Conservation (phyloP, 2,113 vertebrate species). For the Oceanodroma tethys region DNA sequence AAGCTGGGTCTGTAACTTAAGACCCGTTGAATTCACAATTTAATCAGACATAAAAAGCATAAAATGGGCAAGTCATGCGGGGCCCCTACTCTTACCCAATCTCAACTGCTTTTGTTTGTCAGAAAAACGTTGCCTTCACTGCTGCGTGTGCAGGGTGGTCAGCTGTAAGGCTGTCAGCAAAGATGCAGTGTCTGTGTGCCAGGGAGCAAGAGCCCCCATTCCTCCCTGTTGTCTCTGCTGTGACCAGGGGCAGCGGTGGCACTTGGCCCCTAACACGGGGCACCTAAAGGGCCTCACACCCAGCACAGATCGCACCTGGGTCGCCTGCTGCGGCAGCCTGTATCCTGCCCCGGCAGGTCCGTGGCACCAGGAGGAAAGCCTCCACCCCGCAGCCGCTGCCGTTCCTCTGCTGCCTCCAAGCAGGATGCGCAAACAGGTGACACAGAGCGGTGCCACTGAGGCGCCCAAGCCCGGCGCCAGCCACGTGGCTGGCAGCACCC, state of each 20-base stretch:
- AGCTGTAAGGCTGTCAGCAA: rapidly evolving
- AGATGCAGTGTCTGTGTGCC: rapidly evolving
- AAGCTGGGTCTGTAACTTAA: background rate
- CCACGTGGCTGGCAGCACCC: background rate
- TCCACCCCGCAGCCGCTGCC: background rate
- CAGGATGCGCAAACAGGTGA: background rate
- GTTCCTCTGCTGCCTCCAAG: background rate
- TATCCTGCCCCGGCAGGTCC: too few relatives aligned
- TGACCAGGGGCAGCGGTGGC: background rate
- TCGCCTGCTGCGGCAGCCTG: rapidly evolving
- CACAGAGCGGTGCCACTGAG: too few relatives aligned
- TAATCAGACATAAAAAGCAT: background rate
- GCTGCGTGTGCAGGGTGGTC: rapidly evolving
- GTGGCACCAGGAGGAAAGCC: background rate
- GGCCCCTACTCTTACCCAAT: rapidly evolving
- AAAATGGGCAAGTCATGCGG: rapidly evolving
- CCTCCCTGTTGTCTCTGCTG: background rate
- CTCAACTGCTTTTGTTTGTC: background rate
- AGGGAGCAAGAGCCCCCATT: too few relatives aligned
- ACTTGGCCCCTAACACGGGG: background rate
- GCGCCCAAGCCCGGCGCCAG: background rate
- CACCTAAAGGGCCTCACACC: background rate
- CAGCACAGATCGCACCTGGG: background rate
- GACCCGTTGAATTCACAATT: background rate
- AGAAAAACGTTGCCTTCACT: rapidly evolving